Evolutionary conservation across 1,140 invertebrate species (phyloP), one percentile per base, ranked within the genome.

Genomic region (Musca domestica): DNA sequence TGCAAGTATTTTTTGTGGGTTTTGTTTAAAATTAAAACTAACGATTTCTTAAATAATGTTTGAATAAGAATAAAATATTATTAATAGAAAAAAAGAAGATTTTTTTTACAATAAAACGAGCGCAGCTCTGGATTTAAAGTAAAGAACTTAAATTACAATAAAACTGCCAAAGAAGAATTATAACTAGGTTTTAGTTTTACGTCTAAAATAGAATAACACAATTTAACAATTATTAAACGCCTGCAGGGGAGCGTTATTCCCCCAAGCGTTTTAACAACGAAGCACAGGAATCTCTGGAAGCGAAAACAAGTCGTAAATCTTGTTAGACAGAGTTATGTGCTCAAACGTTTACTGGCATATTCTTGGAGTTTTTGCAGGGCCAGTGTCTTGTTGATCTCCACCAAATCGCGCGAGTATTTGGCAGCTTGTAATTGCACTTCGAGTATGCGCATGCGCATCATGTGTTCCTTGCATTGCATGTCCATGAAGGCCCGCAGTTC

Each of bases 391-490:
- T 81, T 80, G 64, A 81, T 81, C 71, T 81, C 80, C 7, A 78
- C 78, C 30, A 80, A 70, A 64, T 81, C 80, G 64, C 80, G 77
- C 71, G 71, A 79, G 41, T 80, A 76, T 73, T 81, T 81, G 67
- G 80, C 80, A 61, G 78, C 75, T 73, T 81, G 78, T 71, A 81
- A 67, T 70, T 81, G 80, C 49, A 79, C 77, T 69, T 81, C 80
- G 25, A 81, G 72, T 61, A 81, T 81, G 46, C 77, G 75, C 80
- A 81, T 81, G 67, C 80, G 78, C 74, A 81, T 73, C 71, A 78
- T 73, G 64, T 81, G 80, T 73, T 81, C 80, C 71, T 81, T 81
- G 70, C 72, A 76, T 71, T 81, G 80, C 79, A 81, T 81, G 20
- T 81, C 79, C 79, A 81, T 79, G 54, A 81, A 79, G 61, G 73